Base-by-base conservation (phyloP, 2,797 vertebrate species). In the Sebastolobus alascanus region DNA sequence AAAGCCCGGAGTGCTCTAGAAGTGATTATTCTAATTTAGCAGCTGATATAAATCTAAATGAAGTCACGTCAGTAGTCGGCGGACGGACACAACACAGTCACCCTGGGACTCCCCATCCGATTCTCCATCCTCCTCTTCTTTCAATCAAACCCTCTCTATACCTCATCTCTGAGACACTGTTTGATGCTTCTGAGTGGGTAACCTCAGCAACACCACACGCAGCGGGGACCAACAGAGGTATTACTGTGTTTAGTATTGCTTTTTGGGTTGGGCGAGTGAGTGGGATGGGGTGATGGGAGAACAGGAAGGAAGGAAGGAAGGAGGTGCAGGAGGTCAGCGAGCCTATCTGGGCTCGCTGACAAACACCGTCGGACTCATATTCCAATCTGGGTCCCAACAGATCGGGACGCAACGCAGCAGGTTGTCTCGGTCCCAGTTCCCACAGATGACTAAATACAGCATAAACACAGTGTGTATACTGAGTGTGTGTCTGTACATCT, bases 11-110 rank as follows among this genome's bases (percentile, higher is more conserved):
- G 96, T 97, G 96, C 96, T 97, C 96, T 94, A 93, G 96, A 96
- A 97, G 96, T 97, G 97, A 98, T 97, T 97, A 97, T 98, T 97
- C 96, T 98, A 97, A 98, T 98, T 98, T 98, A 97, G 96, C 96
- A 95, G 95, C 97, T 96, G 96, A 98, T 98, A 97, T 96, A 98
- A 97, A 98, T 97, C 96, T 97, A 97, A 98, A 98, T 97, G 97
- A 98, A 97, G 96, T 98, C 96, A 97, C 97, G 96, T 95, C 92
- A 95, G 93, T 95, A 90, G 87, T 90, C 94, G 88, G 87, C 89
- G 94, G 95, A 96, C 89, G 95, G 96, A 97, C 97, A 97, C 95
- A 97, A 96, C 96, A 95, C 95, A 94, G 95, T 96, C 95, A 95
- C 93, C 90, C 90, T 82, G 84, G 92, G 91, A 92, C 84, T 90